Conservation (phyloP, 2,797 vertebrate genomes). For the Luscinia luscinia region DNA sequence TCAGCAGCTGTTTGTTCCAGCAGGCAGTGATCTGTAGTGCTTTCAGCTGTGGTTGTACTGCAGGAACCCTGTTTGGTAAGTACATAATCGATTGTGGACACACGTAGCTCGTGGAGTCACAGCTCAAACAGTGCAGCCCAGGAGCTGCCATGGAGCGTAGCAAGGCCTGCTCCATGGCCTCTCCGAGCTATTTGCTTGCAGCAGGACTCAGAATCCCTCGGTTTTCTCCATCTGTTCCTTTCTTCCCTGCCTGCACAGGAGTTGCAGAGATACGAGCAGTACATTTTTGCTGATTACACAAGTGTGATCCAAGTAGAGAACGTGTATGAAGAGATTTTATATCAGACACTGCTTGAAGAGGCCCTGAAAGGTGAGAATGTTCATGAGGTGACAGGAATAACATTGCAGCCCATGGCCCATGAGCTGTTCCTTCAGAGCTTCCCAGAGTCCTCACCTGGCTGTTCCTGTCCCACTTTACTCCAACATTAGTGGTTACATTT, state of each 20-base stretch:
- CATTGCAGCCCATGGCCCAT: rapidly evolving
- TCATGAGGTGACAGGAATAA: background rate
- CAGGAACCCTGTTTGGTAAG: background rate
- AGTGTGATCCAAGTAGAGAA: slow-evolving; percentile 90
- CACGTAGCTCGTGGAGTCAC: background rate
- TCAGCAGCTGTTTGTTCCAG: slow-evolving; percentile 8
- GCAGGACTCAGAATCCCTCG: background rate
- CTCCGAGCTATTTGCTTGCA: background rate
- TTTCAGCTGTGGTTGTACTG: background rate
- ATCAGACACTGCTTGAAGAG: slow-evolving; percentile 85
- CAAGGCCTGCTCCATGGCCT: background rate
- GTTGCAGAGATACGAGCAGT: slow-evolving; percentile 85
- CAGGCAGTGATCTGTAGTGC: background rate
- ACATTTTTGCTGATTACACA: slow-evolving; percentile 84
- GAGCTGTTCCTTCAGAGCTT: background rate
- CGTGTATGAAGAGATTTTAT: slow-evolving; percentile 88
- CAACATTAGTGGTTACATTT: rapidly evolving
- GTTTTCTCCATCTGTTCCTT: background rate
- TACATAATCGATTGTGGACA: background rate
- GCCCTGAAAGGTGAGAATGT: slow-evolving; percentile 83
- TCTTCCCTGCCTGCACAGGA: slow-evolving; percentile 75
- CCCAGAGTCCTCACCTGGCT: background rate
- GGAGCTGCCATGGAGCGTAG: background rate
- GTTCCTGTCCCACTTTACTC: background rate
- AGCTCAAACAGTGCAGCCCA: background rate